These are phyloP conservation scores for Drosophila pseudotakahashii DNA, from an alignment of 2,888 invertebrate species.

Conservation along the genomic window DNA sequence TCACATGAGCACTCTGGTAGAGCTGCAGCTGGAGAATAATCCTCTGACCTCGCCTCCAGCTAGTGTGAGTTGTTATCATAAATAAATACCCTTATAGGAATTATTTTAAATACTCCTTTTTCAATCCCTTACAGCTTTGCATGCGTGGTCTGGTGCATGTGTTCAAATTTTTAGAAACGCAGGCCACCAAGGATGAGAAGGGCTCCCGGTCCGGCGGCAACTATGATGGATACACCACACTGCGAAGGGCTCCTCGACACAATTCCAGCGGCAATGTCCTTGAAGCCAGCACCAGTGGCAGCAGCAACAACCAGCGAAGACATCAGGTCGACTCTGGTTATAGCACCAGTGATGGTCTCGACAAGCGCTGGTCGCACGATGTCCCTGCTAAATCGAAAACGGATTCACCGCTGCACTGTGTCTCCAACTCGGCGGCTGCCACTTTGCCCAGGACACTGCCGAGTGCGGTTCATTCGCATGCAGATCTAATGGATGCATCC, in stretches of 20 bases:
- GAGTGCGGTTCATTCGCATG: constrained; percentile 60
- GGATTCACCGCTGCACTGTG: constrained; percentile 78
- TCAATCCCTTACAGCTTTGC: constrained; percentile 85
- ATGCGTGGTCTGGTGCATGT: constrained; percentile 96
- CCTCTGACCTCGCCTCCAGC: constrained; percentile 96
- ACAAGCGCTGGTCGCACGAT: constrained; percentile 94
- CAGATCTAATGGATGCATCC: constrained; percentile 80
- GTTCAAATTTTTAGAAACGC: constrained; percentile 96
- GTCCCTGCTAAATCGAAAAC: constrained; percentile 82
- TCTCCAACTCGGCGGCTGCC: constrained; percentile 43
- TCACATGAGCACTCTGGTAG: constrained; percentile 93
- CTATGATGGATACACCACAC: constrained; percentile 83
- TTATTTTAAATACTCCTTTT: neutral
- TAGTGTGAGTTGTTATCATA: constrained; percentile 88
- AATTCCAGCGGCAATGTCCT: constrained; percentile 81
- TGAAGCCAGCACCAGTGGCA: constrained; percentile 61
- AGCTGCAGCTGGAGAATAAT: constrained; percentile 93
- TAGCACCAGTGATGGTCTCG: constrained; percentile 93
- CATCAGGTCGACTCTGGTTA: constrained; percentile 96
- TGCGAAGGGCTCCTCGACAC: constrained; percentile 82
- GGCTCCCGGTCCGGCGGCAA: constrained; percentile 82
- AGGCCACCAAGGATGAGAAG: constrained; percentile 89
- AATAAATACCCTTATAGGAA: neutral
- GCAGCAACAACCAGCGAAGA: constrained; percentile 71
- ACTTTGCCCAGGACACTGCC: constrained; percentile 75